Percentiles rank a stretch among this genome's conserved stretches.
These are phyloP conservation scores for Darevskia nairensis DNA, from an alignment of 2,797 vertebrate genomes.

Conservation along the genomic window DNA sequence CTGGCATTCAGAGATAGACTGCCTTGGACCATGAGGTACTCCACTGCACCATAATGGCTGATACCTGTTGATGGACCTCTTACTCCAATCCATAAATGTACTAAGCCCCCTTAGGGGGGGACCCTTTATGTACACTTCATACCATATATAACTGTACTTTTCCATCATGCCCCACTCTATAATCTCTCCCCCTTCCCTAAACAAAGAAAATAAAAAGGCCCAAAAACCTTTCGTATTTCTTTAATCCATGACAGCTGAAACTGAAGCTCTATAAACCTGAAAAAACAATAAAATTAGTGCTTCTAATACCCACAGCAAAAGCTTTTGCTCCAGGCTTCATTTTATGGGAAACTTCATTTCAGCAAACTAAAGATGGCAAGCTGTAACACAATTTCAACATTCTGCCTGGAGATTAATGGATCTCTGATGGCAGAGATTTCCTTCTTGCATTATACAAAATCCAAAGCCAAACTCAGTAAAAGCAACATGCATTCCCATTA, in stretches of 20 bases:
- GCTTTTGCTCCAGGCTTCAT: constrained; percentile 58
- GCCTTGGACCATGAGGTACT: neutral
- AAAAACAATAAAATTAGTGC: constrained; percentile 67
- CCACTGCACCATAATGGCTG: neutral
- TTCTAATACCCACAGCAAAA: neutral
- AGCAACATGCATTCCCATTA: neutral
- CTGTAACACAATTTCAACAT: neutral
- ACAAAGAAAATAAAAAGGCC: neutral
- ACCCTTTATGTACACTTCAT: no score
- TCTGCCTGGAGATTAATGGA: neutral
- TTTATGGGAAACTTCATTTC: constrained; percentile 42
- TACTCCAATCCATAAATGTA: neutral
- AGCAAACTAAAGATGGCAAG: constrained; percentile 48
- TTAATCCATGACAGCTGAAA: neutral
- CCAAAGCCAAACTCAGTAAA: neutral
- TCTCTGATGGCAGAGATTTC: neutral
- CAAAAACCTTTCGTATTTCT: neutral
- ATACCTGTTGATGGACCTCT: neutral
- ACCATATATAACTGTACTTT: neutral
- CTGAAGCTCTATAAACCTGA: constrained; percentile 67
- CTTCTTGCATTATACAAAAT: neutral
- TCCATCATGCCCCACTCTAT: neutral
- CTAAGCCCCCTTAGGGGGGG: neutral
- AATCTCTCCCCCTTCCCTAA: neutral
- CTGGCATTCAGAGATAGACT: neutral